Base-by-base conservation (phyloP, 2,113 vertebrate species). In the Neotoma lepida region DNA sequence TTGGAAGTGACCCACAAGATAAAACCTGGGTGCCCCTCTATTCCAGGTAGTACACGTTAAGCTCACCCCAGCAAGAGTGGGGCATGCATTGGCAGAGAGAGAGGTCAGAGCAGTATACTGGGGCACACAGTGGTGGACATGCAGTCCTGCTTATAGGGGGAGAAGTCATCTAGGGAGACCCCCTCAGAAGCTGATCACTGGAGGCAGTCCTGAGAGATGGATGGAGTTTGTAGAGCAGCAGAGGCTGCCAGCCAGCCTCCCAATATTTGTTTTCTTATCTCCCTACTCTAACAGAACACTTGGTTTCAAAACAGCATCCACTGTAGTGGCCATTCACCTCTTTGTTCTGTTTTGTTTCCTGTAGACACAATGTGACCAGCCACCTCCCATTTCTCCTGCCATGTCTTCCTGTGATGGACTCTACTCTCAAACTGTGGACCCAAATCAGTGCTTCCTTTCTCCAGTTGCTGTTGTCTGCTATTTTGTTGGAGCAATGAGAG, bases 81-180 rank as follows among this genome's bases (percentile, higher is more conserved):
- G 30, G 26, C 6, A 33, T 5, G 35, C 6, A 41, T 15, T 39
- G 49, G 8, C n/a, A 10, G 22, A 80, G 68, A n/a, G n/a, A 49
- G 3, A 49, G 26, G 30, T 44, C 63, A 18, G 2, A 10, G 33
- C 0, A n/a, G 9, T 73, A 51, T 39, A 6, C 0, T 6, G 74
- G 63, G 35, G 33, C 54, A 61, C 22, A 8, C 5, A 18, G 15
- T 54, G 28, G 28, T 18, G 91, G 68, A 15, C 22, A 24, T 12
- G 20, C 22, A 63, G 51, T 18, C 44, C 82, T 82, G 56, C 6
- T 33, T 76, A 33, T 0, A 41, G 46, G 2, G 10, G 44, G 8
- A 56, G n/a, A 78, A 68, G 14, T 22, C 4, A 24, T 6, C n/a
- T 63, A 51, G 33, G n/a, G 24, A 33, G 49, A 28, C 49, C 30